Evolutionary conservation across 1,140 invertebrate genomes (phyloP).

Genomic region (Diachasmimorpha longicaudata): DNA sequence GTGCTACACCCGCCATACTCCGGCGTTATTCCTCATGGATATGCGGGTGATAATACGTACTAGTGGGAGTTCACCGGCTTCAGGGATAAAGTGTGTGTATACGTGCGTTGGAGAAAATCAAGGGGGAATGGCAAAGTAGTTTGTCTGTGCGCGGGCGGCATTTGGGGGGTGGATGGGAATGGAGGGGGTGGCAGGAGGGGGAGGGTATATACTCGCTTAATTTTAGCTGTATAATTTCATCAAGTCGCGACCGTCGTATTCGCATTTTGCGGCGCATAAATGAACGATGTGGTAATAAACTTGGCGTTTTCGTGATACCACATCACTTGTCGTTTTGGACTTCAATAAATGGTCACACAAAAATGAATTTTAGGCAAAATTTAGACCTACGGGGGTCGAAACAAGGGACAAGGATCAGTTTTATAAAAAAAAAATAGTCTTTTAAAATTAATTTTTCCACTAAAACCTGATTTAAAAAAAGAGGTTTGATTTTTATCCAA

Average conservation of each 20-base stretch:
- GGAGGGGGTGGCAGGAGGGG: background rate
- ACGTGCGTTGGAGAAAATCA: background rate
- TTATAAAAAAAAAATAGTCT: too few relatives aligned
- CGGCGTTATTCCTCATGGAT: background rate
- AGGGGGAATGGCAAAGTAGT: background rate
- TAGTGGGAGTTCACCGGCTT: background rate
- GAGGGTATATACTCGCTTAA: constrained; percentile 42
- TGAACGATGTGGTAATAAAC: constrained; percentile 21
- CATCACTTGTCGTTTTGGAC: background rate
- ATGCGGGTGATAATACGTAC: background rate
- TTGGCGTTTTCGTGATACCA: constrained; percentile 35
- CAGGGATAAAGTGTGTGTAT: background rate
- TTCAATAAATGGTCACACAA: background rate
- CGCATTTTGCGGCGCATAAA: constrained; percentile 38
- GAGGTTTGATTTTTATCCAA: too few relatives aligned
- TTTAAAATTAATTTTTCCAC: too few relatives aligned
- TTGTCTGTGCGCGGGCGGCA: too few relatives aligned
- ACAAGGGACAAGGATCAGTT: too few relatives aligned
- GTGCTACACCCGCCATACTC: constrained; percentile 1
- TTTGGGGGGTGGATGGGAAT: too few relatives aligned
- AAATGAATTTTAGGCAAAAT: too few relatives aligned
- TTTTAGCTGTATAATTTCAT: constrained; percentile 61
- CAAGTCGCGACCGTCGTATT: constrained; percentile 42
- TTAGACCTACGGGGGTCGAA: too few relatives aligned
- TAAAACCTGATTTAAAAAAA: too few relatives aligned